Evolutionary conservation across 1,140 invertebrate species (phyloP).

Genomic region (Battus philenor): DNA sequence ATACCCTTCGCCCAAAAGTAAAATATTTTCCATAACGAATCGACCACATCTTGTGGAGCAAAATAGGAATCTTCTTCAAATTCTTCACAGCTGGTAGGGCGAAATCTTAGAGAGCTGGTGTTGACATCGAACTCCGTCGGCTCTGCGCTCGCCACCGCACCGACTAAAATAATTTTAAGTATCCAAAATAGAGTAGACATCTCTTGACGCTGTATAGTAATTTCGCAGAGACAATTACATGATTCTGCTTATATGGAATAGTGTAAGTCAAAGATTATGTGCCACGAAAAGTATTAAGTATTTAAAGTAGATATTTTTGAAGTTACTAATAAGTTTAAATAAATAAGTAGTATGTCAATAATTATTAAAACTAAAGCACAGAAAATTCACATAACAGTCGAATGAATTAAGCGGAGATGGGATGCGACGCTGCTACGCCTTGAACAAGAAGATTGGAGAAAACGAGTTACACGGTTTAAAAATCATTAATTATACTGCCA

Average conservation of each 20-base stretch:
- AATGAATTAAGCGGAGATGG: too few relatives aligned
- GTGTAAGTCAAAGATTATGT: slow-evolving; percentile 11
- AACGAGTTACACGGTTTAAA: too few relatives aligned
- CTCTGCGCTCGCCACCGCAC: slow-evolving; percentile 12
- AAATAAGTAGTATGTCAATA: too few relatives aligned
- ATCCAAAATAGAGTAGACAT: slow-evolving; percentile 47
- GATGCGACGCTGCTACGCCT: too few relatives aligned
- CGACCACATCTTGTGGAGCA: slow-evolving; percentile 38
- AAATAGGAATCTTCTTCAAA: slow-evolving; percentile 46
- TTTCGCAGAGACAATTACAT: slow-evolving; percentile 19
- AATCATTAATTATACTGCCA: too few relatives aligned
- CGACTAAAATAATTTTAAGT: slow-evolving; percentile 40
- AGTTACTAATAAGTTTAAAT: too few relatives aligned
- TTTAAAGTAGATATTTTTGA: too few relatives aligned
- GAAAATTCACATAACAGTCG: too few relatives aligned
- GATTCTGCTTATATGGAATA: slow-evolving; percentile 2
- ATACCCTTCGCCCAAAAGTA: slow-evolving; percentile 54
- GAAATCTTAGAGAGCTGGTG: slow-evolving; percentile 2
- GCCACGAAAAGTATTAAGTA: too few relatives aligned
- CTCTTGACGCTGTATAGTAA: slow-evolving; percentile 21
- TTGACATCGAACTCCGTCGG: slow-evolving; percentile 2
- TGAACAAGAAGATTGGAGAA: too few relatives aligned
- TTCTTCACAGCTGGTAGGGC: slow-evolving; percentile 49
- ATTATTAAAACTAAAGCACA: too few relatives aligned
- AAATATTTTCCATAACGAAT: slow-evolving; percentile 60